Conservation (phyloP, 2,113 vertebrate species). For the Apaloderma vittatum region DNA sequence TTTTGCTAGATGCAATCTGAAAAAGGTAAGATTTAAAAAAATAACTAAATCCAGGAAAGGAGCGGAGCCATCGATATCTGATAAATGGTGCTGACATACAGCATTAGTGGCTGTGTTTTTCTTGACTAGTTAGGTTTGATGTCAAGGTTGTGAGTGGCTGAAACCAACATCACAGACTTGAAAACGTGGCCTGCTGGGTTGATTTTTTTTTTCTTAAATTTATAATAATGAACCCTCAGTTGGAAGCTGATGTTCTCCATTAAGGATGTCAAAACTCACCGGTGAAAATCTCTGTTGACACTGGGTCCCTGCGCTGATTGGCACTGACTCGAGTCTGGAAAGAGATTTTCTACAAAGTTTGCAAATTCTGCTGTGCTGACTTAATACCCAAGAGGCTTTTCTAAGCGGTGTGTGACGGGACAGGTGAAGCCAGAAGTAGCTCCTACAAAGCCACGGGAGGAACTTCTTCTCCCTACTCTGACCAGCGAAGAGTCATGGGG, state of each 20-base stretch:
- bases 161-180: background rate
- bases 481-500: background rate
- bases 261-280: background rate
- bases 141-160: background rate
- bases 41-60: background rate
- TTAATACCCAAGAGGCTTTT: rapidly evolving
- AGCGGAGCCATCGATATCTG: background rate
- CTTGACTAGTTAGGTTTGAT: background rate
- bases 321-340: background rate
- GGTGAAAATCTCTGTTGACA: background rate
- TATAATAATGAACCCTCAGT: background rate
- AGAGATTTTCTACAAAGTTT: background rate
- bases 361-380: background rate
- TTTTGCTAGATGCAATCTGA: background rate
- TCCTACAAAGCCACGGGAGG: background rate
- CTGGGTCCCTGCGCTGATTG: background rate
- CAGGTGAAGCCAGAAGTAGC: background rate
- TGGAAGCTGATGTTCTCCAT: background rate
- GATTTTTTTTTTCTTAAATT: background rate
- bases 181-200: background rate
- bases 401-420: background rate
- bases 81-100: background rate
- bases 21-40: background rate
- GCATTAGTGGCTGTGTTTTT: background rate
- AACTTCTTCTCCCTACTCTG: background rate